Evolutionary conservation across 2,113 vertebrate genomes (phyloP).

Genomic region (Astatoreochromis straeleni): DNA sequence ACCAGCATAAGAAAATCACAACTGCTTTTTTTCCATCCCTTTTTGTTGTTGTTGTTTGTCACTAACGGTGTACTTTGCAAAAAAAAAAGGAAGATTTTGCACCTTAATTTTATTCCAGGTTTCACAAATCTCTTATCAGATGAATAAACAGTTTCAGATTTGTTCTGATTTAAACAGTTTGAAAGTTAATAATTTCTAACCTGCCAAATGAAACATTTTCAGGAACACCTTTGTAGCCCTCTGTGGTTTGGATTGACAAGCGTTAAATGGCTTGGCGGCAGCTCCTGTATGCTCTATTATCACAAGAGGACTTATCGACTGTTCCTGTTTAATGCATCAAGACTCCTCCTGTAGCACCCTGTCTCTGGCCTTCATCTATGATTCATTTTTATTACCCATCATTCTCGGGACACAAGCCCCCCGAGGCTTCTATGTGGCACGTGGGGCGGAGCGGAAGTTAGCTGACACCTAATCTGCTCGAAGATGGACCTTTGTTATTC

Average conservation of each 20-base stretch:
- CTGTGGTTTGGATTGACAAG: constrained; percentile 64
- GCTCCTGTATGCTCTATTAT: constrained; percentile 72
- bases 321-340: constrained; percentile 73
- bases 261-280: constrained; percentile 69
- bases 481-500: constrained; percentile 61
- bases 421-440: constrained; percentile 57
- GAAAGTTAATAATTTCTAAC: not conserved
- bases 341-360: constrained; percentile 69
- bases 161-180: not conserved
- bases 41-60: not conserved
- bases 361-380: constrained; percentile 76
- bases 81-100: not conserved
- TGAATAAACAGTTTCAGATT: not conserved
- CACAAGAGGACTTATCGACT: constrained; percentile 74
- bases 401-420: constrained; percentile 65
- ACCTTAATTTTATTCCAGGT: not conserved
- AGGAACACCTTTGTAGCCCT: constrained; percentile 4
- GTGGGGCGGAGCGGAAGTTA: constrained; percentile 64
- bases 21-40: not conserved
- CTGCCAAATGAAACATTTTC: constrained; percentile 23
- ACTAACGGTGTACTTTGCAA: not conserved
- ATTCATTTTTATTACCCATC: constrained; percentile 80
- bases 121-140: not conserved
- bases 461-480: constrained; percentile 72
- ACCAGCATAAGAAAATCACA: not conserved